phyloP scores from a whole-genome alignment of 2,797 vertebrate genomes.

The Limosa lapponica region DNA sequence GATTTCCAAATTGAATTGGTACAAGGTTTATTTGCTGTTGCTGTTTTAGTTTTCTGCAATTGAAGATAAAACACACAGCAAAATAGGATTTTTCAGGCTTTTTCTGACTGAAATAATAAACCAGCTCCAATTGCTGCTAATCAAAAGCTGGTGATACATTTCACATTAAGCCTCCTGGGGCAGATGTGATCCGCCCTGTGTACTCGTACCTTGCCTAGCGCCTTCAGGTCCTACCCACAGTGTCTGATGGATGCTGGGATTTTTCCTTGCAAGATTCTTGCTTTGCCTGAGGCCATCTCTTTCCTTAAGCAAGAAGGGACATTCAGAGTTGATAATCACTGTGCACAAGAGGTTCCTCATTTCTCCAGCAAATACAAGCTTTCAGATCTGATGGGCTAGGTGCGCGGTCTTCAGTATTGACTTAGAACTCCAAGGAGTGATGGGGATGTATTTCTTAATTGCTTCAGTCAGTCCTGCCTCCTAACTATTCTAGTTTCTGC shows the following conservation, averaged over 20 bases:
- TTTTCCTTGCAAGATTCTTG: background rate
- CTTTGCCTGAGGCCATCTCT: background rate
- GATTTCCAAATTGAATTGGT: slow-evolving; percentile 51
- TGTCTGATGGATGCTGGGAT: background rate
- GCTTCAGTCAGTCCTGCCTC: background rate
- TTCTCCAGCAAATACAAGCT: background rate
- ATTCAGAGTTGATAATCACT: background rate
- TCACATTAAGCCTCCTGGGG: background rate
- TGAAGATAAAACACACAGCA: slow-evolving; percentile 15
- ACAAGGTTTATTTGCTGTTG: slow-evolving; percentile 42
- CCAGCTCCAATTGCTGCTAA: background rate
- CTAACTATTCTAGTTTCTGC: background rate
- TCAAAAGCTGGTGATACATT: background rate
- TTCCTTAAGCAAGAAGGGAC: background rate
- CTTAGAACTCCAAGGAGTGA: background rate
- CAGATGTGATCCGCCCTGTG: background rate
- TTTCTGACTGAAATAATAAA: slow-evolving; percentile 32
- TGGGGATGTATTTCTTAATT: background rate
- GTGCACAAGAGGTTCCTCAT: background rate
- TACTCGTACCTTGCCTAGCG: background rate
- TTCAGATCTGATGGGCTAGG: background rate
- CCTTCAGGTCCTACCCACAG: background rate
- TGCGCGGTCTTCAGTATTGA: rapidly evolving
- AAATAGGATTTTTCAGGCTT: background rate
- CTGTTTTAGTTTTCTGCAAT: background rate